A percentile compares a stretch with the other conserved stretches of the same genome.
phyloP scores from a whole-genome alignment of 1,140 invertebrate species.

The Steinernema khuongi region DNA sequence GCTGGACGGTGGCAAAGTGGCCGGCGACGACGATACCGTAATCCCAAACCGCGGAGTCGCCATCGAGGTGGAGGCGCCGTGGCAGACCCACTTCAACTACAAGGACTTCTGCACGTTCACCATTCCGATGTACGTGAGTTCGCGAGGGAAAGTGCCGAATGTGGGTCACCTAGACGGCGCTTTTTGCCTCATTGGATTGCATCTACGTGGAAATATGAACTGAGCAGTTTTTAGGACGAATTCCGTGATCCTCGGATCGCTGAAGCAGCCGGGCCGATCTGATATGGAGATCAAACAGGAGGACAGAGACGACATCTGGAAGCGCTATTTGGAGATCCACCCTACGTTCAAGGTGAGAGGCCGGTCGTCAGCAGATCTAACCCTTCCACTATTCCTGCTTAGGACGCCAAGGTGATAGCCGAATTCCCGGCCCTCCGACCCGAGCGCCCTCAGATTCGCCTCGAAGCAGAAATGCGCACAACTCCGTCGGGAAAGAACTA shows the following conservation, averaged over 20 bases:
- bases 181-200: slow-evolving; percentile 12
- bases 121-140: slow-evolving; percentile 47
- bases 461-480: slow-evolving; percentile 6
- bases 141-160: neutral
- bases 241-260: slow-evolving; percentile 65
- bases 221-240: slow-evolving; percentile 36
- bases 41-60: slow-evolving; percentile 47
- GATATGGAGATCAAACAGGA: slow-evolving; percentile 62
- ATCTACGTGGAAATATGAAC: neutral
- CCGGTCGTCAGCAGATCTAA: slow-evolving; percentile 27
- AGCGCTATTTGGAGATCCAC: slow-evolving; percentile 65
- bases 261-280: slow-evolving; percentile 68
- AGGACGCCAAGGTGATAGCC: slow-evolving; percentile 30
- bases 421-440: slow-evolving; percentile 29
- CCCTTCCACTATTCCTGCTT: slow-evolving; percentile 10
- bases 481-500: slow-evolving; percentile 19
- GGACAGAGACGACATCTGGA: slow-evolving; percentile 67
- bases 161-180: too few species aligned
- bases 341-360: slow-evolving; percentile 66
- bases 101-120: slow-evolving; percentile 50
- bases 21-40: slow-evolving; percentile 38
- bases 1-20: slow-evolving; percentile 39
- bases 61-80: slow-evolving; percentile 35
- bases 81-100: slow-evolving; percentile 54
- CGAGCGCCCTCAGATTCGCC: slow-evolving; percentile 9